A percentile compares a stretch with the other conserved stretches of the same genome.
Evolutionary conservation across 1,140 invertebrate species (phyloP).

Genomic region (Parapsyche elsis): DNA sequence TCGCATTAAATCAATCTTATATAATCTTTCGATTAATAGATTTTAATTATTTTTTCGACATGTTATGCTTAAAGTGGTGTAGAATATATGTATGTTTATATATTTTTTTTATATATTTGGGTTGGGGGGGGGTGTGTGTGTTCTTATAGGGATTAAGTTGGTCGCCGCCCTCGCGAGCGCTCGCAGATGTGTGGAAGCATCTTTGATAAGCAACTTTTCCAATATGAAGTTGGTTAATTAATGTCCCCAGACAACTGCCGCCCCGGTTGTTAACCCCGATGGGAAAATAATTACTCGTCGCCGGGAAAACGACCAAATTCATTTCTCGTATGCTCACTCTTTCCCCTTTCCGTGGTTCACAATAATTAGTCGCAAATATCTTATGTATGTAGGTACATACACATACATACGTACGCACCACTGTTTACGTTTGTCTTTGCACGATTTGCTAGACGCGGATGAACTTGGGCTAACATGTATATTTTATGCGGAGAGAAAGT

Average conservation of each 20-base stretch:
- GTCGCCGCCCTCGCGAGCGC: background rate
- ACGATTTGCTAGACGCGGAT: no score
- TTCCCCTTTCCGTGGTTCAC: background rate
- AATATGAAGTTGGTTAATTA: slow-evolving; percentile 57
- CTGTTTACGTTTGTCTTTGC: background rate
- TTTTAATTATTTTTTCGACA: no score
- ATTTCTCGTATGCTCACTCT: slow-evolving; percentile 24
- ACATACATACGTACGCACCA: background rate
- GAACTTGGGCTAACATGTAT: no score
- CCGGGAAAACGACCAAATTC: slow-evolving; percentile 41
- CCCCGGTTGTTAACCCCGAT: slow-evolving; percentile 47
- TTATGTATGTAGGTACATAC: no score
- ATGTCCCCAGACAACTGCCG: slow-evolving; percentile 52
- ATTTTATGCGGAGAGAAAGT: no score
- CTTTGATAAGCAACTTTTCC: slow-evolving; percentile 54
- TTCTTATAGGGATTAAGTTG: slow-evolving; percentile 19
- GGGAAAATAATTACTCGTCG: slow-evolving; percentile 48
- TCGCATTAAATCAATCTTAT: no score
- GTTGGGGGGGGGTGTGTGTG: background rate
- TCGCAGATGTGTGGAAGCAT: slow-evolving; percentile 45
- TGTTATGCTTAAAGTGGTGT: background rate
- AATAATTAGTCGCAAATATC: background rate
- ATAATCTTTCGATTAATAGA: no score
- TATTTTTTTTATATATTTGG: background rate
- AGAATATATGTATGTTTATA: background rate